These are phyloP conservation scores for Cheilosia impressa DNA, from an alignment of 2,888 invertebrate genomes.

Conservation along the genomic window DNA sequence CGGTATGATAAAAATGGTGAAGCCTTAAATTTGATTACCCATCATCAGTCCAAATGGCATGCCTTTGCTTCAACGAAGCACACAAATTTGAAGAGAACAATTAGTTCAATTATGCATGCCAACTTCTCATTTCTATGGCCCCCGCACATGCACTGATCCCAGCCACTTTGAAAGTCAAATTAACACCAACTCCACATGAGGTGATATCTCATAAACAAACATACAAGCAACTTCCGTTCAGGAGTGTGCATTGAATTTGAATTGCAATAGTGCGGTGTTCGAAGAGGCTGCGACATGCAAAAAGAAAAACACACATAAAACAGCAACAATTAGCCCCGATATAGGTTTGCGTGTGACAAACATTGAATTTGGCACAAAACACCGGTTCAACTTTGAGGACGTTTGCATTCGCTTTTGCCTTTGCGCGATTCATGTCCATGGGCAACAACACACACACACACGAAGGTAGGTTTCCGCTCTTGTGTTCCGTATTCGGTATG, in stretches of 20 bases:
- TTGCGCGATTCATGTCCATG: slow-evolving; percentile 41
- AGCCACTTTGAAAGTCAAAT: slow-evolving; percentile 38
- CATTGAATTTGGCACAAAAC: slow-evolving; percentile 56
- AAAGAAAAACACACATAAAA: slow-evolving; percentile 5
- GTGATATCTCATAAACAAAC: slow-evolving; percentile 14
- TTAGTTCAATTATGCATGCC: slow-evolving; percentile 1
- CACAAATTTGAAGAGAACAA: slow-evolving; percentile 16
- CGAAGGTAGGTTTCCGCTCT: slow-evolving; percentile 50
- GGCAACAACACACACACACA: slow-evolving; percentile 3
- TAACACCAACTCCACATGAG: slow-evolving; percentile 11
- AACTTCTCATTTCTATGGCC: slow-evolving; percentile 8
- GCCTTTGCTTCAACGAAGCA: not conserved
- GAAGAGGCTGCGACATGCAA: not conserved
- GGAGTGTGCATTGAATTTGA: slow-evolving; percentile 26
- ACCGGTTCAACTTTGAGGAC: slow-evolving; percentile 29
- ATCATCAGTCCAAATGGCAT: no score
- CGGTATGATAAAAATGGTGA: no score
- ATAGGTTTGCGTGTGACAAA: slow-evolving; percentile 68
- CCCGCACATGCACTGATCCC: not conserved
- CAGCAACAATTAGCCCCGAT: slow-evolving; percentile 62
- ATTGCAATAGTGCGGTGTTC: slow-evolving; percentile 1
- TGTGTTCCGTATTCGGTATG: slow-evolving; percentile 44
- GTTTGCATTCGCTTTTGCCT: slow-evolving; percentile 13
- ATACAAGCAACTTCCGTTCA: slow-evolving; percentile 31
- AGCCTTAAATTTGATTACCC: no score